Evolutionary conservation across 2,113 vertebrate species (phyloP), one percentile per base, ranked within the genome.

Genomic region (Fregata magnificens): DNA sequence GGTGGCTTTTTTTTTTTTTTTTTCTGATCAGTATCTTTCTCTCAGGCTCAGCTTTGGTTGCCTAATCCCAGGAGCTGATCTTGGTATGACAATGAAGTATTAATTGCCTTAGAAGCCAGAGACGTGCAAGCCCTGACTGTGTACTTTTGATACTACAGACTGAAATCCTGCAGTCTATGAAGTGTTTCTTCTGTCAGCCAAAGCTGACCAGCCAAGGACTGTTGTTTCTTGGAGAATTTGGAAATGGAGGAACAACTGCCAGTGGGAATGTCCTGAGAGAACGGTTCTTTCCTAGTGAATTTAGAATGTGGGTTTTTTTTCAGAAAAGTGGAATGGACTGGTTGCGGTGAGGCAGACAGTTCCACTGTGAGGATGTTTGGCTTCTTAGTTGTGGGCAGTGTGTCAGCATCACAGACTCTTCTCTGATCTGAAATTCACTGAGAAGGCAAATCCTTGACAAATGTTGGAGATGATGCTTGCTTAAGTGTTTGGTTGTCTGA

Each of bases 161-260:
- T n/a, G 5, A 32, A 31, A 28, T 15, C 24, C 55, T 17, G 44
- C 79, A 5, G 3, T 3, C 32, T 8, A 1, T 11, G 0, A 7
- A 16, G 16, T 1, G 6, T 56, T 56, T 20, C 36, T 56, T 22
- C 50, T 79, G 13, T 11, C 40, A 22, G 38, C 26, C 40, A 19
- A 6, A 38, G 81, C 29, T 42, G 66, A 19, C 8, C 42, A 52
- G 69, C 32, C 28, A 10, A 10, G 52, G 45, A 10, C 32, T 12
- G 7, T 7, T 47, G 76, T 24, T 70, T 42, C 34, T 20, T 70
- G 47, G 45, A 55, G 69, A n/a, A 26, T 24, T 34, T 62, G 56
- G 15, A 56, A 13, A 26, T 2, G 5, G 28, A 78, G 55, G 25
- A 6, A 0, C 45, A 52, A 10, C 53, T 62, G 25, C 44, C 16